Evolutionary conservation across 2,113 vertebrate species (phyloP), one percentile per base, ranked within the genome.

Genomic region (Alligator sinensis): DNA sequence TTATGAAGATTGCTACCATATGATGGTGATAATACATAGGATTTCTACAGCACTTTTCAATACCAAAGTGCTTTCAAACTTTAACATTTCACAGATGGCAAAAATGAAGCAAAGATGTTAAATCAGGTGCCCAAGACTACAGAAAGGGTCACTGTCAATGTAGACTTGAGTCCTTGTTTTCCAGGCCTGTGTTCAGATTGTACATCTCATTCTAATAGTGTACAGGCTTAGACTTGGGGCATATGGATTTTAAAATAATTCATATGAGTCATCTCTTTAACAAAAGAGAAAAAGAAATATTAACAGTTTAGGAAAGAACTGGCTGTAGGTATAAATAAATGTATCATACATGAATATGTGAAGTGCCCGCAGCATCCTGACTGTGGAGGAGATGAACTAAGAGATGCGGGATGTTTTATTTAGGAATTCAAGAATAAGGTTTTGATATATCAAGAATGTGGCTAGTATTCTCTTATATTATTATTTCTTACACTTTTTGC

Each of bases 361-460:
- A 96, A 93, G 80, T 38, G 64, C 77, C 86, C 87, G 63, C 84
- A 83, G 89, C 92, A 95, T 93, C 75, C 87, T 91, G 87, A 92
- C 74, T 78, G 88, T 78, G 86, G 77, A 92, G 47, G 88, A 95
- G 92, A 96, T 89, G 77, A 95, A 86, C 59, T 90, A 87, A 95
- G 94, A 91, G 93, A 87, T 92, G 95, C 95, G 27, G 18, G 54
- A 91, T 94, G 18, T 95, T 96, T 96, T 93, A 96, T 92, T 97
- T 95, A 97, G 97, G 90, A 95, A 96, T 97, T 98, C 93, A 97
- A 97, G 91, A 80, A 81, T 87, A 74, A 96, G 59, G 30, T 38
- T 90, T 38, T 91, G 61, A 30, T 83, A 59, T 86, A 88, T 59
- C 27, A 92, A 86, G 82, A 90, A 77, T 47, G 16, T n/a, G 75